These are phyloP conservation scores for Agrenia bidenticulata DNA, from an alignment of 2,888 invertebrate species.

Conservation along the genomic window DNA sequence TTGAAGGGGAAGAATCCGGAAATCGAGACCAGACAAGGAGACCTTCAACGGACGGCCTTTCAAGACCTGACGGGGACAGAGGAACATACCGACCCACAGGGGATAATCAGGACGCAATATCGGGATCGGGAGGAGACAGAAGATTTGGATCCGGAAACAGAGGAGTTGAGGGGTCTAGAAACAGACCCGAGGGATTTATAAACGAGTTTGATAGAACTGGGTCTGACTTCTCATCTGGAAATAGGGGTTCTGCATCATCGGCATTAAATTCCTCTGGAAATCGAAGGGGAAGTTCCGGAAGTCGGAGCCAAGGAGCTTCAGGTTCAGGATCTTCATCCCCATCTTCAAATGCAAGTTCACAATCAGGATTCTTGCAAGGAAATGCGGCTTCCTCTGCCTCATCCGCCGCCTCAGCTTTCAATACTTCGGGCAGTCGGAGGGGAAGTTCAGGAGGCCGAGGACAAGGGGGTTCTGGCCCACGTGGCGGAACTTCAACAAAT, in stretches of 20 bases:
- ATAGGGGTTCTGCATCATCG: neutral
- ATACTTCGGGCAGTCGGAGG: too few species aligned
- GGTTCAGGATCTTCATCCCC: too few species aligned
- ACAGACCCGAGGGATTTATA: conserved; percentile 19
- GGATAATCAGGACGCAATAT: neutral
- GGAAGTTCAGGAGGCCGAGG: conserved; percentile 17
- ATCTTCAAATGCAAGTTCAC: too few species aligned
- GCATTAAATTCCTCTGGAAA: too few species aligned
- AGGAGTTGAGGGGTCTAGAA: conserved; percentile 10
- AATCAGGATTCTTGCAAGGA: too few species aligned
- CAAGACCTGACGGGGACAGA: neutral
- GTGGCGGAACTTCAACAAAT: too few species aligned
- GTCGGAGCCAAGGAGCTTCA: too few species aligned
- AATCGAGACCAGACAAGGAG: neutral
- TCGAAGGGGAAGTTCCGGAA: too few species aligned
- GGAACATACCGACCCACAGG: neutral
- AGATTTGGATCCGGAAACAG: too few species aligned
- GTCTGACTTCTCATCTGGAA: neutral
- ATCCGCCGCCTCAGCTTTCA: too few species aligned
- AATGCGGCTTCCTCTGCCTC: neutral
- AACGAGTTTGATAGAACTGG: neutral
- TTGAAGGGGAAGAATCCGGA: neutral
- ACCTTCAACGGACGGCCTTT: neutral
- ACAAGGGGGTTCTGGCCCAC: conserved; percentile 17
- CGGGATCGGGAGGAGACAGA: too few species aligned